These are phyloP conservation scores for Cynopterus sphinx DNA, from an alignment of 2,797 vertebrate genomes.

Conservation along the genomic window DNA sequence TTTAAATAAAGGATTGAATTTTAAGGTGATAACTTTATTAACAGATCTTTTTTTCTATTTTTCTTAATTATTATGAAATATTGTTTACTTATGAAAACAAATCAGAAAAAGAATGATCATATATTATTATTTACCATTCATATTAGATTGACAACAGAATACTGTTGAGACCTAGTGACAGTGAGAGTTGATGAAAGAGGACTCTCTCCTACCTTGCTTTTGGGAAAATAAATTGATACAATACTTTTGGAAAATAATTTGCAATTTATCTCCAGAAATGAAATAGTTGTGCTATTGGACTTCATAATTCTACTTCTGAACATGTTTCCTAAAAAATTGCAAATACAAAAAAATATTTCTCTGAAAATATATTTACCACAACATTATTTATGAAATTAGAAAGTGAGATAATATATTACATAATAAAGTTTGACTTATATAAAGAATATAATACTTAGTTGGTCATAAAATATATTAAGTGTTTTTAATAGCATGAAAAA, in stretches of 20 bases:
- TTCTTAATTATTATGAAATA: slow-evolving; percentile 9
- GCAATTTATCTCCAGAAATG: background rate
- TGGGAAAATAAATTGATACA: background rate
- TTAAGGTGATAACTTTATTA: slow-evolving; percentile 1
- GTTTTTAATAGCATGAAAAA: background rate
- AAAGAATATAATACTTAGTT: background rate
- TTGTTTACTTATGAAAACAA: background rate
- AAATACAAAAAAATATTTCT: background rate
- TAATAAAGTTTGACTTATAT: background rate
- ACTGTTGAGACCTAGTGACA: background rate
- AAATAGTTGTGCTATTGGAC: background rate
- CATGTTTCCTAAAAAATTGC: background rate
- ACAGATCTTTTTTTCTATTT: background rate
- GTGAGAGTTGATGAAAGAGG: background rate
- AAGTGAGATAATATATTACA: background rate
- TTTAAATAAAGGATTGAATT: background rate
- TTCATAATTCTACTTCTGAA: background rate
- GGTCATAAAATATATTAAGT: background rate
- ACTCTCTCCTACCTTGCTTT: background rate
- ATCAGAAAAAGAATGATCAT: background rate
- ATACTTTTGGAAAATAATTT: background rate
- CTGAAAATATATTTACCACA: background rate
- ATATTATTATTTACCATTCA: background rate
- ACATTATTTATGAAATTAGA: slow-evolving; percentile 31
- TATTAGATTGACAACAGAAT: background rate